Conservation (phyloP, 2,113 vertebrate species). For the Ancistrus triradiatus region DNA sequence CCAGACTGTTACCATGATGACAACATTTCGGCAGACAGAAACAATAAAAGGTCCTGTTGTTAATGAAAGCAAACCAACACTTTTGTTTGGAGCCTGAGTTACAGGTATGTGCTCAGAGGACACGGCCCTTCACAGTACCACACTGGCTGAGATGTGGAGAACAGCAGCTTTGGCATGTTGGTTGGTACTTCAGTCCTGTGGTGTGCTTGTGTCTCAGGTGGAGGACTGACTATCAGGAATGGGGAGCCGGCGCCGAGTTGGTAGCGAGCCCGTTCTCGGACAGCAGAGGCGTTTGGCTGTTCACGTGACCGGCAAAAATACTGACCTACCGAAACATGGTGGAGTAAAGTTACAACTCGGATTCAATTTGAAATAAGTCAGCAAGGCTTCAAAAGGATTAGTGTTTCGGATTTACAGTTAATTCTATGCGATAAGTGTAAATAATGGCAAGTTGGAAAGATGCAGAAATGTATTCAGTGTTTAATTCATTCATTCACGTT, state of each 20-base stretch:
- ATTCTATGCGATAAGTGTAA: too few relatives aligned
- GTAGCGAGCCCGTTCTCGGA: conserved; percentile 39
- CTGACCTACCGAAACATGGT: conserved; percentile 38
- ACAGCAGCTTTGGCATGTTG: background rate
- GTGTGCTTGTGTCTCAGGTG: background rate
- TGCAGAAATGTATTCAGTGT: too few relatives aligned
- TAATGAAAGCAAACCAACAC: background rate
- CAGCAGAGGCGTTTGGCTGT: conserved; percentile 29
- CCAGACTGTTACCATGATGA: too few relatives aligned
- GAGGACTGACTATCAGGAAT: background rate
- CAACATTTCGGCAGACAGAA: too few relatives aligned
- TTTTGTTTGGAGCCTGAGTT: conserved; percentile 12
- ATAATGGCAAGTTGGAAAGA: too few relatives aligned
- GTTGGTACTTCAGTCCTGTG: background rate
- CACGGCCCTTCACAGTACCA: conserved; percentile 11
- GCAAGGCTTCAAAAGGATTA: too few relatives aligned
- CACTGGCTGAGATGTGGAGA: conserved; percentile 7
- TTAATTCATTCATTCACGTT: too few relatives aligned
- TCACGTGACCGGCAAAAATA: conserved; percentile 32
- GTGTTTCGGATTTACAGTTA: too few relatives aligned
- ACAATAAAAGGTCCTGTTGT: background rate
- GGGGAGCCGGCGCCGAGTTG: background rate
- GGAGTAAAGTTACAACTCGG: background rate
- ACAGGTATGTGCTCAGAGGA: conserved; percentile 28
- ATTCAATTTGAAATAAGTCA: too few relatives aligned